phyloP scores from a whole-genome alignment of 1,140 invertebrate genomes.

The Penaeus vannamei region DNA sequence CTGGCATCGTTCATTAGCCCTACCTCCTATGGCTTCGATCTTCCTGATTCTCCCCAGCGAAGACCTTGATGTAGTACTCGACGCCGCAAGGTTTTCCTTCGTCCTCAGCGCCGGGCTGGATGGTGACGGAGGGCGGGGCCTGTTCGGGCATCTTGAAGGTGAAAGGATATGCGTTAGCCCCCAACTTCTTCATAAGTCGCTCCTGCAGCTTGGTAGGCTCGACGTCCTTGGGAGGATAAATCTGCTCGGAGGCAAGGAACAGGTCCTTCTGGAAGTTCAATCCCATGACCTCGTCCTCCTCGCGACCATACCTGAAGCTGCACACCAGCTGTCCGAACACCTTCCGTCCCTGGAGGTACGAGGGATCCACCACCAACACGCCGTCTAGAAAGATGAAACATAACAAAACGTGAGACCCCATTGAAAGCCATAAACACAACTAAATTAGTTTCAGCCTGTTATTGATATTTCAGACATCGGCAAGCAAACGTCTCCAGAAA shows the following conservation, averaged over 20 bases:
- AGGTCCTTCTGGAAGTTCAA: no score
- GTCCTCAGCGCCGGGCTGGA: slow-evolving; percentile 88
- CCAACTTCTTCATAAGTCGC: no score
- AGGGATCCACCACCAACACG: slow-evolving; percentile 87
- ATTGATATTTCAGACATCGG: no score
- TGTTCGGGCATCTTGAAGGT: slow-evolving; percentile 63
- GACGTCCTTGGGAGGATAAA: no score
- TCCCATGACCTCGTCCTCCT: no score
- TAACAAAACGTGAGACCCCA: not conserved
- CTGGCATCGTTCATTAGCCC: slow-evolving; percentile 66
- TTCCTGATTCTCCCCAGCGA: slow-evolving; percentile 85
- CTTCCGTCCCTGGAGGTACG: slow-evolving; percentile 78
- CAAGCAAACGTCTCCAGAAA: no score
- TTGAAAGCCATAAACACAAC: no score
- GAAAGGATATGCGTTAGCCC: no score
- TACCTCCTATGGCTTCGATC: slow-evolving; percentile 85
- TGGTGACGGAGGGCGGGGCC: slow-evolving; percentile 79
- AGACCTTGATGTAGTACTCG: slow-evolving; percentile 89
- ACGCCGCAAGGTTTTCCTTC: slow-evolving; percentile 92
- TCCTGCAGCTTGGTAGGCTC: no score
- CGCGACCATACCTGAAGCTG: no score
- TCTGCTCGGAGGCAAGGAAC: no score
- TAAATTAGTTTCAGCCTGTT: no score
- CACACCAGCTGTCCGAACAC: slow-evolving; percentile 76
- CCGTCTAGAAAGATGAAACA: slow-evolving; percentile 77